phyloP scores from a whole-genome alignment of 2,888 invertebrate genomes.

The Phalera bucephala region DNA sequence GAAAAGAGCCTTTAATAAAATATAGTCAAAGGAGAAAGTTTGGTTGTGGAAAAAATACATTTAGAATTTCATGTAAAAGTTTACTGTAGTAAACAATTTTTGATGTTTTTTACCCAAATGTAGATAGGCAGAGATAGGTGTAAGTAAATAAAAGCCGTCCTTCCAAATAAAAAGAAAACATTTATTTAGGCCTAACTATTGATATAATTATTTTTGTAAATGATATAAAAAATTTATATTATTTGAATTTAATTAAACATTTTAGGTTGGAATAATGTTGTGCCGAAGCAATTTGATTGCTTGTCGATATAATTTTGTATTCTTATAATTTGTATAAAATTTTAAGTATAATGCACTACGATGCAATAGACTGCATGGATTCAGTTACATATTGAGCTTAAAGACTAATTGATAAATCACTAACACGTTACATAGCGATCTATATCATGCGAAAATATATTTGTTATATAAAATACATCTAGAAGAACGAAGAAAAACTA shows the following conservation, averaged over 20 bases:
- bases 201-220: conserved; percentile 45
- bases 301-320: conserved; percentile 27
- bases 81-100: no score
- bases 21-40: no score
- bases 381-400: conserved; percentile 3
- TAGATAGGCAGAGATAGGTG: conserved; percentile 57
- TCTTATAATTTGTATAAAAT: conserved; percentile 38
- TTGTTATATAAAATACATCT: background rate
- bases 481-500: no score
- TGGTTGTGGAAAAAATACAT: no score
- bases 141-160: conserved; percentile 48
- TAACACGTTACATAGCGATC: background rate
- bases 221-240: conserved; percentile 22
- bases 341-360: conserved; percentile 6
- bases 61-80: no score
- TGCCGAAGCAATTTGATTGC: conserved; percentile 73
- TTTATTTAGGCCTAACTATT: conserved; percentile 26
- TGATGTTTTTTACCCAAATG: conserved; percentile 77
- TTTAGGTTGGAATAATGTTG: conserved; percentile 53
- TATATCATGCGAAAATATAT: conserved; percentile 12
- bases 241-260: conserved; percentile 18
- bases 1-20: no score
- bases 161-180: no score
- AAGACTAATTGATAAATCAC: background rate
- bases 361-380: background rate